Evolutionary conservation across 2,888 invertebrate species (phyloP).

Genomic region (Acanthosepion pharaonis): DNA sequence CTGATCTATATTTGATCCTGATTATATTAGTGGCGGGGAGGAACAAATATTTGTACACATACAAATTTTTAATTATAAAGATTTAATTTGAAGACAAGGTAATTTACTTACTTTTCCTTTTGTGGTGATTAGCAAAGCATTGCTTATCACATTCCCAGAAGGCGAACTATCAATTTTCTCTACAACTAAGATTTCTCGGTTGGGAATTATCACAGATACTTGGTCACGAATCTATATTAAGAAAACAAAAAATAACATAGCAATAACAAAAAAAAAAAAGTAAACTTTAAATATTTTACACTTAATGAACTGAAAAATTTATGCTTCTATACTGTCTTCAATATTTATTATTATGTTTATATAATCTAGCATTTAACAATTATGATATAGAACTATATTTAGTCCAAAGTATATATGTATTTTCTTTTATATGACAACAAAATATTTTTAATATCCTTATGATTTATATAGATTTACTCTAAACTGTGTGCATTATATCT

Average conservation of each 20-base stretch:
- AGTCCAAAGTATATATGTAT: no score
- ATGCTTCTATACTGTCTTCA: no score
- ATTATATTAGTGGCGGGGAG: no score
- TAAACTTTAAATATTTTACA: background rate
- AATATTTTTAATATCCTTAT: no score
- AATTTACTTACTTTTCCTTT: conserved; percentile 80
- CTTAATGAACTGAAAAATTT: background rate
- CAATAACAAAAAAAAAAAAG: background rate
- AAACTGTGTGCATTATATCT: no score
- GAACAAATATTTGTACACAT: no score
- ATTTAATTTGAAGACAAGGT: background rate
- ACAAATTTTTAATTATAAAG: background rate
- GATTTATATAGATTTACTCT: no score
- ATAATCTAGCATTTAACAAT: no score
- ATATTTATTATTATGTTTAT: no score
- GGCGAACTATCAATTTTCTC: conserved; percentile 85
- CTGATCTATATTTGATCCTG: no score
- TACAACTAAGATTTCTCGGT: conserved; percentile 86
- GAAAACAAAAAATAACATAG: background rate
- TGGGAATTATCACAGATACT: conserved; percentile 90
- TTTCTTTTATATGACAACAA: no score
- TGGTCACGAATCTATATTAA: conserved; percentile 82
- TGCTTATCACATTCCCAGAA: conserved; percentile 79
- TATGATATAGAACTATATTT: no score
- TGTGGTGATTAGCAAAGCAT: conserved; percentile 87